A percentile compares a stretch with the other conserved stretches of the same genome.
These are phyloP conservation scores for Decapterus maruadsi DNA, from an alignment of 2,797 vertebrate species.

Conservation along the genomic window DNA sequence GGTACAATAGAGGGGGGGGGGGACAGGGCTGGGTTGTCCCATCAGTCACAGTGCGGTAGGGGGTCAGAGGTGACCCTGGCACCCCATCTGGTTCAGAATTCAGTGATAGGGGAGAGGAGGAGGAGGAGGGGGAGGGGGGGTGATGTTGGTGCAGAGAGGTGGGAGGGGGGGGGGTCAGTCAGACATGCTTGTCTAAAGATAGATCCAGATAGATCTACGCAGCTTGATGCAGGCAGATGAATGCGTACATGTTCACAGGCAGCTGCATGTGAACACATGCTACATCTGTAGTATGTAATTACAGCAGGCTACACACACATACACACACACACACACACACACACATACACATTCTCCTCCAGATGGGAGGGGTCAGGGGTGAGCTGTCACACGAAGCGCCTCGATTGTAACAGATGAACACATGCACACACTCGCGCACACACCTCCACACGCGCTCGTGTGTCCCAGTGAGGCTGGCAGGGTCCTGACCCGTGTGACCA, in stretches of 20 bases:
- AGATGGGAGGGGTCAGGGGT: slow-evolving; percentile 68
- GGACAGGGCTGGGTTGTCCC: slow-evolving; percentile 67
- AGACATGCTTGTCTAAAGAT: slow-evolving; percentile 26
- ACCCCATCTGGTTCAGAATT: slow-evolving; percentile 83
- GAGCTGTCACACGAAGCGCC: slow-evolving; percentile 73
- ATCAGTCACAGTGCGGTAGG: slow-evolving; percentile 73
- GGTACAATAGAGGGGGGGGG: slow-evolving; percentile 73
- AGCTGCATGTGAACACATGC: slow-evolving; percentile 47
- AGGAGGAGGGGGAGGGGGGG: slow-evolving; percentile 11
- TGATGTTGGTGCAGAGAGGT: not conserved
- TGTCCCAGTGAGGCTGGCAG: slow-evolving; percentile 77
- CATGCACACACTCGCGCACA: slow-evolving; percentile 24
- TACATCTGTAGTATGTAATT: slow-evolving; percentile 55
- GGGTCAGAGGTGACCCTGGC: slow-evolving; percentile 85
- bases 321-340: slow-evolving; percentile 39
- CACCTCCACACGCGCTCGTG: slow-evolving; percentile 39
- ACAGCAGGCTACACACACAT: slow-evolving; percentile 35
- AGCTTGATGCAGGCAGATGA: slow-evolving; percentile 8
- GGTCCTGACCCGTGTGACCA: slow-evolving; percentile 82
- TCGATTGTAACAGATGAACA: slow-evolving; percentile 78
- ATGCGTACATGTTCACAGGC: slow-evolving; percentile 40
- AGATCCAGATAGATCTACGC: slow-evolving; percentile 25
- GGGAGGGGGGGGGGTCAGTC: slow-evolving; percentile 10
- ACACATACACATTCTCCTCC: slow-evolving; percentile 28
- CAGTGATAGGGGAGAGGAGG: slow-evolving; percentile 27